phyloP scores from a whole-genome alignment of 1,140 invertebrate genomes.

The Ganaspis sp. region DNA sequence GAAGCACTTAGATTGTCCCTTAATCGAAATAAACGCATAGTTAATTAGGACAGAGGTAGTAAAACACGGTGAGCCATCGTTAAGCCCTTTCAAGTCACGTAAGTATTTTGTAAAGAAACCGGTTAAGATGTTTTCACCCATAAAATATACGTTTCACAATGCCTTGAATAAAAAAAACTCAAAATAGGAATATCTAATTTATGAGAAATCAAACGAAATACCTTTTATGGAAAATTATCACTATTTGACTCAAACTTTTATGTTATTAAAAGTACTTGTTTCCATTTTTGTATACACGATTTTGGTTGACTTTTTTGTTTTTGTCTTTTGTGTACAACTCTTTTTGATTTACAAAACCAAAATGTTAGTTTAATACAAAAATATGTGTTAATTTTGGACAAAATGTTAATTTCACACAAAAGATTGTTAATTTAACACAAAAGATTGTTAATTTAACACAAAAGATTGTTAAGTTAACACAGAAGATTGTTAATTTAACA shows the following conservation, averaged over 20 bases:
- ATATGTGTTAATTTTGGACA: no score
- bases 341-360: no score
- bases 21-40: background rate
- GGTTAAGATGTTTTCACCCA: conserved; percentile 11
- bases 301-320: no score
- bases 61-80: background rate
- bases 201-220: background rate
- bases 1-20: background rate
- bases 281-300: no score
- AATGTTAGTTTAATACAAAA: no score
- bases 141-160: conserved; percentile 22
- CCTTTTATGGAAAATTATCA: background rate
- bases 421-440: no score
- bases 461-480: no score
- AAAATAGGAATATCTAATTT: conserved; percentile 1
- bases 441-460: no score
- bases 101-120: conserved; percentile 23
- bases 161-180: conserved; percentile 4
- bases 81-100: conserved; percentile 19
- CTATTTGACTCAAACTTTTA: background rate
- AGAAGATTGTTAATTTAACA: no score
- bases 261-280: background rate
- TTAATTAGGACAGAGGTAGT: background rate
- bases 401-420: no score
- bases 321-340: no score